phyloP scores from a whole-genome alignment of 2,888 invertebrate species.

The Diploptera punctata region DNA sequence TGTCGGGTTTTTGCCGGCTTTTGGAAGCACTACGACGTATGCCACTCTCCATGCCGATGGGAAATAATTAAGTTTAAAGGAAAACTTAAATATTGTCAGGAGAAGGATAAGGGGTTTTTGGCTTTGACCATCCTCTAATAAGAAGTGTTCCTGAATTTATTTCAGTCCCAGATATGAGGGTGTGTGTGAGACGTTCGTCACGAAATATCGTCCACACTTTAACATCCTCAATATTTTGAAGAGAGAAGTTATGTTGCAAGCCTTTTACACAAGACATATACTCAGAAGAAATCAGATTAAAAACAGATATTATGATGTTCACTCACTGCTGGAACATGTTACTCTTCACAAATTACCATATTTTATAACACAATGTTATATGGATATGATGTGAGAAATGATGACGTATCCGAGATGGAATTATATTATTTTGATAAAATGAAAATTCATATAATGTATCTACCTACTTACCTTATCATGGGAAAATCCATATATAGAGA shows the following conservation, averaged over 20 bases:
- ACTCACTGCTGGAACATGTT: slow-evolving; percentile 11
- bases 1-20: too few relatives aligned
- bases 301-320: slow-evolving; percentile 3
- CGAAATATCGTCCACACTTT: slow-evolving; percentile 21
- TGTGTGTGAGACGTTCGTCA: slow-evolving; percentile 8
- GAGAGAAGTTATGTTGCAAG: slow-evolving; percentile 2
- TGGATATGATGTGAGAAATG: slow-evolving; percentile 10
- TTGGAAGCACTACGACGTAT: too few relatives aligned
- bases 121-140: neutral
- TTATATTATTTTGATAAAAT: neutral
- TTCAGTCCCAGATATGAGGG: slow-evolving; percentile 2
- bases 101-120: too few relatives aligned
- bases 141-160: slow-evolving; percentile 27
- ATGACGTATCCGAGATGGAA: neutral
- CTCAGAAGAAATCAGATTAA: neutral
- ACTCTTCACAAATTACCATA: slow-evolving; percentile 4
- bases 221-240: slow-evolving; percentile 15
- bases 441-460: neutral
- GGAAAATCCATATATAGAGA: neutral
- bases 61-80: too few relatives aligned
- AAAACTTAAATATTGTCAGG: too few relatives aligned
- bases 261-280: slow-evolving; percentile 13
- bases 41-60: too few relatives aligned
- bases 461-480: neutral
- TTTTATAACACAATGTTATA: neutral